Percentiles rank a stretch among this genome's conserved stretches.
These are phyloP conservation scores for Bombus polaris DNA, from an alignment of 1,140 invertebrate genomes.

Conservation along the genomic window DNA sequence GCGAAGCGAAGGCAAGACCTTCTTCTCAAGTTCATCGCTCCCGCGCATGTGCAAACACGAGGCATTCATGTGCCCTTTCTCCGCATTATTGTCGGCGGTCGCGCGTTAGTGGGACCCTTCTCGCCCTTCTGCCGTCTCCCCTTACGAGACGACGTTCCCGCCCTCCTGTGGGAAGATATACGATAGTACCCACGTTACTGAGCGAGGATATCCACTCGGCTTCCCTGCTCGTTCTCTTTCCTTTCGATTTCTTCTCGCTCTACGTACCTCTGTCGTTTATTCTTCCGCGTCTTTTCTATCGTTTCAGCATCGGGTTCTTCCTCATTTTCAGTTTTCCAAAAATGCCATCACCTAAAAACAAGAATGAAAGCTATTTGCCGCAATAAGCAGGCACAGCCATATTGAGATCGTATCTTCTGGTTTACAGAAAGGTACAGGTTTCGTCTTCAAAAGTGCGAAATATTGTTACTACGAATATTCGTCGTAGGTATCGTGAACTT, in stretches of 20 bases:
- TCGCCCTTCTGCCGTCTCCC: slow-evolving; percentile 62
- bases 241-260: slow-evolving; percentile 26
- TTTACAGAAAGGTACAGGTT: too few species aligned
- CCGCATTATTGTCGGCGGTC: slow-evolving; percentile 72
- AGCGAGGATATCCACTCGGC: slow-evolving; percentile 43
- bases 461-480: too few species aligned
- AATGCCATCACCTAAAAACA: not conserved
- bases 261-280: too few species aligned
- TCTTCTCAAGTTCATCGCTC: slow-evolving; percentile 79
- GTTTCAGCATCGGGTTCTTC: not conserved
- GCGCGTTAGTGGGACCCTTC: slow-evolving; percentile 67
- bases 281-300: not conserved
- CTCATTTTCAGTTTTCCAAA: not conserved
- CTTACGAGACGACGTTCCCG: slow-evolving; percentile 49
- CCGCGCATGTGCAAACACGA: slow-evolving; percentile 76
- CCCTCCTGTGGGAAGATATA: slow-evolving; percentile 54
- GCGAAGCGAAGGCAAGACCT: slow-evolving; percentile 20
- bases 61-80: slow-evolving; percentile 68
- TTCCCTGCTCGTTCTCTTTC: slow-evolving; percentile 9
- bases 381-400: too few species aligned
- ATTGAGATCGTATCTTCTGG: too few species aligned
- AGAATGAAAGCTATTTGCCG: too few species aligned
- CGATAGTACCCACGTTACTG: slow-evolving; percentile 51
- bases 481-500: too few species aligned
- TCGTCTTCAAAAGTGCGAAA: too few species aligned